Base-by-base conservation (phyloP, 2,888 invertebrate species). In the Unio delphinus region DNA sequence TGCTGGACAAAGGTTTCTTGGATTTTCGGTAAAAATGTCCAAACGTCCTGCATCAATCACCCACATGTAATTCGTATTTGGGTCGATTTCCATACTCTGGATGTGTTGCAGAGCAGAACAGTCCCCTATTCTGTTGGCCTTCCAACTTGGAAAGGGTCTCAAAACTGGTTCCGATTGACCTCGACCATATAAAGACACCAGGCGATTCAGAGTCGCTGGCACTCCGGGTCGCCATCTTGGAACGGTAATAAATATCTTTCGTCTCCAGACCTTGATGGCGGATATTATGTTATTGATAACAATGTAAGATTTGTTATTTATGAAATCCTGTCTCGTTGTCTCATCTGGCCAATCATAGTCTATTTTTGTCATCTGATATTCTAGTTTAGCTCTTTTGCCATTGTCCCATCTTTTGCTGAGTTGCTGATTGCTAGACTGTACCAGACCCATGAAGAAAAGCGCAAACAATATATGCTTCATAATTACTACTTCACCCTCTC, bases 151-250 rank as follows among this genome's bases (percentile, higher is more conserved):
- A 58, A 65, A 78, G n/a, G 78, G 73, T 59, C 68, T 30, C 30
- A 78, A 54, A 54, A 75, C 3, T 28, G 73, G 18, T 54, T 45
- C 15, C 34, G 55, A 5, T 56, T 23, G 20, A 56, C 54, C 23
- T 23, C 11, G 45, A 45, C 45, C 45, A 45, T 45, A 45, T 45
- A 45, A 55, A 30, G 72, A 64, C 17, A 64, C 62, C 4, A 79
- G 30, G 2, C 64, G 30, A 58, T 74, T 76, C 57, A 80, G 58
- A 4, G 78, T 79, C 4, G 78, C 68, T 0, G 83, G 81, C 11
- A 82, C 78, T 5, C 82, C 83, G 0, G 28, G 69, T 2, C 74
- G 65, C 78, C 80, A 81, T 65, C 84, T 69, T 55, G 84, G 81
- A 57, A 84, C 78, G 1, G 82, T 81, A 18, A 82, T 73, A 68